phyloP scores from a whole-genome alignment of 2,797 vertebrate genomes.

The Orestias chungarensis region DNA sequence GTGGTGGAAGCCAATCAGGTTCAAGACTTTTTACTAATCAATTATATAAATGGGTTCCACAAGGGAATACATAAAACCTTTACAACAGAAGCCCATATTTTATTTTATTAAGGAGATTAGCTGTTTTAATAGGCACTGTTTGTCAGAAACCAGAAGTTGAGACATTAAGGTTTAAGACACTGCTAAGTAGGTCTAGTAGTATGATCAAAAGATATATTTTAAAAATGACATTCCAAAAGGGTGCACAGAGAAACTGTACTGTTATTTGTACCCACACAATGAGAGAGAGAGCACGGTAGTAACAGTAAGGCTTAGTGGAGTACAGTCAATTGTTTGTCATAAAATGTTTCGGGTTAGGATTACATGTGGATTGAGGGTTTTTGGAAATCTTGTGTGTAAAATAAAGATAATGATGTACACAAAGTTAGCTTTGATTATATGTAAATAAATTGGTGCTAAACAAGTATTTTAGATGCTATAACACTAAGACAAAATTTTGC shows the following conservation, averaged over 20 bases:
- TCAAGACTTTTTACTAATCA: constrained; percentile 30
- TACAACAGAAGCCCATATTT: constrained; percentile 28
- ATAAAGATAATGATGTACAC: no score
- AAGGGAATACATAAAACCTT: constrained; percentile 27
- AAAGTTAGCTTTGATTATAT: no score
- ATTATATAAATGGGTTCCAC: constrained; percentile 18
- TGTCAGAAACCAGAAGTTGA: background rate
- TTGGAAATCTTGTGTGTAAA: background rate
- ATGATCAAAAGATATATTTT: background rate
- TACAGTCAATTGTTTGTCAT: background rate
- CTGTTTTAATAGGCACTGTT: background rate
- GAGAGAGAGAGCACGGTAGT: background rate
- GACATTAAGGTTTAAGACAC: background rate
- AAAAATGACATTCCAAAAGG: background rate
- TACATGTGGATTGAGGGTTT: no score
- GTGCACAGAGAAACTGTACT: no score
- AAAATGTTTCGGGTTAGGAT: background rate
- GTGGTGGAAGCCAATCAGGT: constrained; percentile 31
- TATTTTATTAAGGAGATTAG: background rate
- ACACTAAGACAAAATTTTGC: background rate
- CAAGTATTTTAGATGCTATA: background rate
- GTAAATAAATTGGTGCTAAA: no score
- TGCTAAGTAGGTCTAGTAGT: background rate
- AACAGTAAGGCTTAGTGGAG: background rate
- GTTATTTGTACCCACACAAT: no score